A percentile compares a stretch with the other conserved stretches of the same genome.
These are phyloP conservation scores for Triplophysa yarkandensis DNA, from an alignment of 2,797 vertebrate species.

Conservation along the genomic window DNA sequence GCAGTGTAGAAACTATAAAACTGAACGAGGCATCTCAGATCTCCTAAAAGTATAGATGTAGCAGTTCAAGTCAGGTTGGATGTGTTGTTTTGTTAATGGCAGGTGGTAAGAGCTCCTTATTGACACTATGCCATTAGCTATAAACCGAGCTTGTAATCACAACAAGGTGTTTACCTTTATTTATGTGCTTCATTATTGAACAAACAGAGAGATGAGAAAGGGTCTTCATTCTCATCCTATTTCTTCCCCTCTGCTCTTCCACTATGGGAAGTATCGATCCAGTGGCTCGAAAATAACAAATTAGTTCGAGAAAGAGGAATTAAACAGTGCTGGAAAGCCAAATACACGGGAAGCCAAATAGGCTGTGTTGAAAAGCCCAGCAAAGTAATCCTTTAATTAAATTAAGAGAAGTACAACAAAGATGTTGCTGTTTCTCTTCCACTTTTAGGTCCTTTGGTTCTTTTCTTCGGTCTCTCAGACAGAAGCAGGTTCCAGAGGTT, in stretches of 20 bases:
- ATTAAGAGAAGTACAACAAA: slow-evolving; percentile 57
- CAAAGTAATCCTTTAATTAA: slow-evolving; percentile 64
- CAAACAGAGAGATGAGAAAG: slow-evolving; percentile 64
- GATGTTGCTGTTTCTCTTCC: slow-evolving; percentile 47
- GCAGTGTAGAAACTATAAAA: no score
- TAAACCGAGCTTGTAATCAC: slow-evolving; percentile 67
- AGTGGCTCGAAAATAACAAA: slow-evolving; percentile 72
- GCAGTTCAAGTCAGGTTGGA: not conserved
- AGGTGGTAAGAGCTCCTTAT: slow-evolving; percentile 68
- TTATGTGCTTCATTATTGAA: slow-evolving; percentile 68
- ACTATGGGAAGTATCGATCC: slow-evolving; percentile 71
- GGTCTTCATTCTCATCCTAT: slow-evolving; percentile 58
- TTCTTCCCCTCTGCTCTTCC: slow-evolving; percentile 61
- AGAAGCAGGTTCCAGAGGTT: slow-evolving; percentile 57
- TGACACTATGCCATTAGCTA: slow-evolving; percentile 69
- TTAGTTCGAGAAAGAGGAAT: slow-evolving; percentile 56
- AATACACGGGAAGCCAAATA: slow-evolving; percentile 57
- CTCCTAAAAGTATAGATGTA: not conserved
- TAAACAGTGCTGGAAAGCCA: slow-evolving; percentile 61
- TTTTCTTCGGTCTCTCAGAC: slow-evolving; percentile 28
- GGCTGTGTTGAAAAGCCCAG: slow-evolving; percentile 63
- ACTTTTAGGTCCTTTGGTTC: slow-evolving; percentile 40
- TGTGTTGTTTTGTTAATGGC: slow-evolving; percentile 70
- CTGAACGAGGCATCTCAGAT: not conserved
- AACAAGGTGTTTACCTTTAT: slow-evolving; percentile 68